These are phyloP conservation scores for Pristionchus arcanus DNA, from an alignment of 2,888 invertebrate species.

Conservation along the genomic window DNA sequence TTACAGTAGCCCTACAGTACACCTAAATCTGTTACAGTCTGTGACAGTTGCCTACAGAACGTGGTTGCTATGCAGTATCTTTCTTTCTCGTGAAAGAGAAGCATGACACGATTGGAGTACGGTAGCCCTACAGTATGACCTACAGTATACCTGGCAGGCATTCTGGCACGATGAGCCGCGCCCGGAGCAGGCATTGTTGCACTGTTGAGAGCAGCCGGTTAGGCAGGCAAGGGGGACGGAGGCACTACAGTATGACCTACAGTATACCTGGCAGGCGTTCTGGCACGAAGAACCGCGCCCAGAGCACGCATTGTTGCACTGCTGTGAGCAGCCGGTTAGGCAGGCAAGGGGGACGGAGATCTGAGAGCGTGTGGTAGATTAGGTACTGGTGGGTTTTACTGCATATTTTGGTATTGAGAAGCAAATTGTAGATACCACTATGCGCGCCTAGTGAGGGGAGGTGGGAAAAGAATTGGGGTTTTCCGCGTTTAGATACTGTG, in stretches of 20 bases:
- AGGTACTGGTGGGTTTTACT: not conserved
- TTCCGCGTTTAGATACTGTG: no score
- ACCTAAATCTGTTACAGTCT: no score
- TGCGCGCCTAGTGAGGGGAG: not conserved
- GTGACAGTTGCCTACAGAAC: no score
- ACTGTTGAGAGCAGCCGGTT: constrained; percentile 30
- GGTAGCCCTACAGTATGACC: no score
- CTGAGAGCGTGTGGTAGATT: constrained; percentile 1
- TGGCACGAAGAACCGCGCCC: constrained; percentile 25
- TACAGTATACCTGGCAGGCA: constrained; percentile 53
- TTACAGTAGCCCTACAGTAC: no score
- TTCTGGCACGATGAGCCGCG: constrained; percentile 5
- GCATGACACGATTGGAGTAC: no score
- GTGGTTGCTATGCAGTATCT: no score
- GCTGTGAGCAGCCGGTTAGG: constrained; percentile 35
- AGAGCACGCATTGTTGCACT: constrained; percentile 29
- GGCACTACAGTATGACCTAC: not conserved
- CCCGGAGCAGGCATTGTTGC: constrained; percentile 37
- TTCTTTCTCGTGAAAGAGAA: no score
- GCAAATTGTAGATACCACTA: not conserved
- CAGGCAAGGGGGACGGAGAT: constrained; percentile 46
- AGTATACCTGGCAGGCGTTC: constrained; percentile 52
- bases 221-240: constrained; percentile 29
- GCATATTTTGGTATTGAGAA: no score
- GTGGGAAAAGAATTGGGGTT: no score